Percentiles rank a stretch among this genome's conserved stretches.
Evolutionary conservation across 2,113 vertebrate species (phyloP).

Genomic region (Rhagologus leucostigma): DNA sequence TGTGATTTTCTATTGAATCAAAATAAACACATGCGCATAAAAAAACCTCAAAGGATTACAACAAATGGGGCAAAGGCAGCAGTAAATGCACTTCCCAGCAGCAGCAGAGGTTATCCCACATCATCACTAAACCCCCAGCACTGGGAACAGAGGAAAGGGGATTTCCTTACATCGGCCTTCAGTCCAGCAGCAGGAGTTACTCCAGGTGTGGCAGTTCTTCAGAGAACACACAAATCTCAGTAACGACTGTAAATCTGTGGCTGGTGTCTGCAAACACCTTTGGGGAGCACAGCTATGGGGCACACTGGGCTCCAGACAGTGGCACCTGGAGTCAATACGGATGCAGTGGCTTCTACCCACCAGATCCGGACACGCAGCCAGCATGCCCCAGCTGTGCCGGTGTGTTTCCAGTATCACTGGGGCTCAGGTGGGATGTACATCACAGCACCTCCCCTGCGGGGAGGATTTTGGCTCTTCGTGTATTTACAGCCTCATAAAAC

Average conservation of each 20-base stretch:
- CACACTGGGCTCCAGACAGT: not conserved
- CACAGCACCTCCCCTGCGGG: not conserved
- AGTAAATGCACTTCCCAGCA: not conserved
- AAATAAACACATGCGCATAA: not conserved
- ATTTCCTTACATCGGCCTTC: not conserved
- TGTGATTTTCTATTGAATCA: not conserved
- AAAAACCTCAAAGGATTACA: not conserved
- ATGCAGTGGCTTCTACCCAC: rapidly evolving
- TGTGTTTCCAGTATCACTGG: rapidly evolving
- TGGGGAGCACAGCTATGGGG: rapidly evolving
- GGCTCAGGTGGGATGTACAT: not conserved
- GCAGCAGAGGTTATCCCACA: not conserved
- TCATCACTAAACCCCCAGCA: no score
- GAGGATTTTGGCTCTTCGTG: not conserved
- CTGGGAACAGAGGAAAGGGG: not conserved
- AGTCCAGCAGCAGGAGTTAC: not conserved
- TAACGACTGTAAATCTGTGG: not conserved
- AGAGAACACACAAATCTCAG: not conserved
- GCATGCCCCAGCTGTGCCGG: rapidly evolving
- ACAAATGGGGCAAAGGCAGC: not conserved
- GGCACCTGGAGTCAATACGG: rapidly evolving
- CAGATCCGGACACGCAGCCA: rapidly evolving
- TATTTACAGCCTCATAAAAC: not conserved
- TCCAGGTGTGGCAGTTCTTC: not conserved
- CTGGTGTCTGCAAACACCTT: not conserved